Evolutionary conservation across 2,113 vertebrate genomes (phyloP).

Genomic region (Ploceus nigricollis): DNA sequence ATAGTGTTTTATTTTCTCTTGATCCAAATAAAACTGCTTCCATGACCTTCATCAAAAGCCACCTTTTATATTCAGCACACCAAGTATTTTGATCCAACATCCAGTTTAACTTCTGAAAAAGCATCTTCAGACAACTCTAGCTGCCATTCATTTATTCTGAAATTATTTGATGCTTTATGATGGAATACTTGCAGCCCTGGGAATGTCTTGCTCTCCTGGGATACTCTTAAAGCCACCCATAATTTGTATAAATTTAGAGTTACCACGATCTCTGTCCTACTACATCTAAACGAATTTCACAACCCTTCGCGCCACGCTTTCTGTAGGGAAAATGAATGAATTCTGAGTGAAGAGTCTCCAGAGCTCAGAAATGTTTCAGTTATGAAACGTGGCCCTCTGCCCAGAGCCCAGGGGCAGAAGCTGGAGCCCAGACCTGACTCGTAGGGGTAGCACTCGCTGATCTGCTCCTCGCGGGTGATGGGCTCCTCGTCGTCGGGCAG

Average conservation of each 20-base stretch:
- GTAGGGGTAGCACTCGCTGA: constrained; percentile 76
- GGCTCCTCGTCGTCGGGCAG: constrained; percentile 95
- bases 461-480: constrained; percentile 83
- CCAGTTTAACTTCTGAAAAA: background rate
- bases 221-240: background rate
- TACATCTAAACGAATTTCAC: background rate
- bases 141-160: background rate
- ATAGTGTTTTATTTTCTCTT: background rate
- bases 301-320: background rate
- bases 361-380: background rate
- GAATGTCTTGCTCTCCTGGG: background rate
- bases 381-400: accelerated
- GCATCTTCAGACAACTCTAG: background rate
- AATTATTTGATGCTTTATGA: background rate
- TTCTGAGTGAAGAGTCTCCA: background rate
- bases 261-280: background rate
- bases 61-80: background rate
- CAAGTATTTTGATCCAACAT: background rate
- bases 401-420: background rate
- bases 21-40: background rate
- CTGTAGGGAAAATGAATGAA: background rate
- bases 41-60: background rate
- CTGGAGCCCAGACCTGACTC: constrained; percentile 70
- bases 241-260: background rate
- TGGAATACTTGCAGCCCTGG: background rate